phyloP scores from a whole-genome alignment of 2,888 invertebrate species.

The Ormyrus thymus region DNA sequence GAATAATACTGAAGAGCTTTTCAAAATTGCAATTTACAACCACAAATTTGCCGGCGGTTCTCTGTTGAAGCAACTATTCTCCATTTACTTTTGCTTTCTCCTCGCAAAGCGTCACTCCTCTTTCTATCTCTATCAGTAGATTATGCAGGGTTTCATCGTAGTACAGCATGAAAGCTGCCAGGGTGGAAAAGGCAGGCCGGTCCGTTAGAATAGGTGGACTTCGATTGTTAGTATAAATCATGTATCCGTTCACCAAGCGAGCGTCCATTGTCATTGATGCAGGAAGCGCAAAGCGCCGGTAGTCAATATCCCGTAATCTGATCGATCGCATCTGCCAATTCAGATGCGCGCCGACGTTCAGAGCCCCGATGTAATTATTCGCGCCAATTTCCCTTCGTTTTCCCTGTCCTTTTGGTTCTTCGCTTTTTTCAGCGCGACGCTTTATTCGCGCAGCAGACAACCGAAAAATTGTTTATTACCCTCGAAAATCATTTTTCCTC shows the following conservation, averaged over 20 bases:
- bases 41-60: conserved; percentile 36
- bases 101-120: conserved; percentile 1
- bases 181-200: neutral
- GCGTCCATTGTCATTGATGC: conserved; percentile 34
- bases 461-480: too few species aligned
- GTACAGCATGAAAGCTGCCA: neutral
- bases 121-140: conserved; percentile 33
- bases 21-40: conserved; percentile 10
- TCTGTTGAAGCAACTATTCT: conserved; percentile 9
- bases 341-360: neutral
- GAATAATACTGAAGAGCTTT: conserved; percentile 34
- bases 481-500: too few species aligned
- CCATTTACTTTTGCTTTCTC: conserved; percentile 1
- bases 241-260: conserved; percentile 31
- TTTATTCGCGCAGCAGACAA: too few species aligned
- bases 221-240: conserved; percentile 50
- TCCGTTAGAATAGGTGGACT: neutral
- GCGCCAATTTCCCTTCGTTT: neutral
- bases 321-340: conserved; percentile 46
- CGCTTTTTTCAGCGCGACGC: too few species aligned
- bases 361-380: conserved; percentile 28
- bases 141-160: conserved; percentile 27
- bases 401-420: too few species aligned
- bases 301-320: conserved; percentile 41
- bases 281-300: conserved; percentile 7